Evolutionary conservation across 2,113 vertebrate species (phyloP).

Genomic region (Bostrychus sinensis): DNA sequence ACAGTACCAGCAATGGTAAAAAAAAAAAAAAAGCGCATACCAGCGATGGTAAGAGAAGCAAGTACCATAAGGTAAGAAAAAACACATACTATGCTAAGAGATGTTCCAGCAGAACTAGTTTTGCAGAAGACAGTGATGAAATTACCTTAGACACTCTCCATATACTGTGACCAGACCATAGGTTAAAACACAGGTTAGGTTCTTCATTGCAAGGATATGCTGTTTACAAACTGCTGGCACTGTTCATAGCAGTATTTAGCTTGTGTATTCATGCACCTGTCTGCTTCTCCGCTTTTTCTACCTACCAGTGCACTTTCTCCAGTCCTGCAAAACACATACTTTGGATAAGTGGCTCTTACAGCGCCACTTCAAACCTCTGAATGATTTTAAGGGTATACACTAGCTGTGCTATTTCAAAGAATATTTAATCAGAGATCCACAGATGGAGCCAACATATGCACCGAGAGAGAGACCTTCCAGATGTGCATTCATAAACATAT

Average conservation of each 20-base stretch:
- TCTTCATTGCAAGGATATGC: no score
- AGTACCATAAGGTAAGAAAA: no score
- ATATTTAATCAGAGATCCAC: not conserved
- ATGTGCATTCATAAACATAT: conserved; percentile 23
- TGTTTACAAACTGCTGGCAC: no score
- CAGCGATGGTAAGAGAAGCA: no score
- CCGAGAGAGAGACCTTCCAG: conserved; percentile 4
- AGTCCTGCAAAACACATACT: conserved; percentile 9
- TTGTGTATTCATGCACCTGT: not conserved
- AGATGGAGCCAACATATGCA: conserved; percentile 33
- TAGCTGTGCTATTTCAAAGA: conserved; percentile 2
- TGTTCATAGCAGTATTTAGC: not conserved
- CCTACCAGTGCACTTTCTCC: not conserved
- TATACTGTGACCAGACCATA: no score
- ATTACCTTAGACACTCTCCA: no score
- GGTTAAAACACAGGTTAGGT: no score
- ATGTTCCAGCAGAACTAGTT: no score
- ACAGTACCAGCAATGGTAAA: no score
- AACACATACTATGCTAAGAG: no score
- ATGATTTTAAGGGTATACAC: conserved; percentile 1
- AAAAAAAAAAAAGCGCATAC: no score
- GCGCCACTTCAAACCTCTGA: not conserved
- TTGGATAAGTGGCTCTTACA: not conserved
- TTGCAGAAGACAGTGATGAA: no score
- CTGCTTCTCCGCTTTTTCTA: not conserved